Conservation (phyloP, 1,140 invertebrate genomes). For the Triops longicaudatus region DNA sequence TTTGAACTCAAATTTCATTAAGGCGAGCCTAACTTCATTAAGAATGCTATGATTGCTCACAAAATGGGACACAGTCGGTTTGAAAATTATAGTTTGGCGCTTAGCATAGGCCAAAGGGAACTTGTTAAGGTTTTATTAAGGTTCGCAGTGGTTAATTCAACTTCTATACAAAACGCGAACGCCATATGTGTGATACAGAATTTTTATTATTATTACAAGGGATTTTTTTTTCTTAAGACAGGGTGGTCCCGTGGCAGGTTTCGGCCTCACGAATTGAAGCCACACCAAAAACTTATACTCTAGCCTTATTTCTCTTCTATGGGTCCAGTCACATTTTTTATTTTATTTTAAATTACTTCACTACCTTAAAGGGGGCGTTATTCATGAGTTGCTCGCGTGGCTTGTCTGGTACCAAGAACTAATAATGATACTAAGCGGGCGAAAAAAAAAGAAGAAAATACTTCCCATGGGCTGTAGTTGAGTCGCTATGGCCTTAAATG, state of each 20-base stretch:
- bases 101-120: too few species aligned
- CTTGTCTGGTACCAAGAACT: too few species aligned
- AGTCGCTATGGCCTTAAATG: background rate
- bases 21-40: too few species aligned
- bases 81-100: too few species aligned
- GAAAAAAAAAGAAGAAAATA: background rate
- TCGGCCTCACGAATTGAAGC: background rate
- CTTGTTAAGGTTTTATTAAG: too few species aligned
- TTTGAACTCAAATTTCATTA: too few species aligned
- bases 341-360: background rate
- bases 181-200: slow-evolving; percentile 4
- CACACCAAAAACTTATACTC: background rate
- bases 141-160: too few species aligned
- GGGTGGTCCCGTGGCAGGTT: background rate
- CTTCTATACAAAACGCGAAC: background rate
- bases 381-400: background rate
- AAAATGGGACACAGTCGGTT: too few species aligned
- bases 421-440: background rate
- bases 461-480: background rate
- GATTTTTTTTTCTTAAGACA: background rate
- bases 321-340: background rate
- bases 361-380: slow-evolving; percentile 11
- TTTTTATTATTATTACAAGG: background rate
- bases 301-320: background rate
- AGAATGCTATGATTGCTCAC: too few species aligned